Percentiles rank a stretch among this genome's conserved stretches.
phyloP scores from a whole-genome alignment of 2,888 invertebrate genomes.

The Thera obeliscata region DNA sequence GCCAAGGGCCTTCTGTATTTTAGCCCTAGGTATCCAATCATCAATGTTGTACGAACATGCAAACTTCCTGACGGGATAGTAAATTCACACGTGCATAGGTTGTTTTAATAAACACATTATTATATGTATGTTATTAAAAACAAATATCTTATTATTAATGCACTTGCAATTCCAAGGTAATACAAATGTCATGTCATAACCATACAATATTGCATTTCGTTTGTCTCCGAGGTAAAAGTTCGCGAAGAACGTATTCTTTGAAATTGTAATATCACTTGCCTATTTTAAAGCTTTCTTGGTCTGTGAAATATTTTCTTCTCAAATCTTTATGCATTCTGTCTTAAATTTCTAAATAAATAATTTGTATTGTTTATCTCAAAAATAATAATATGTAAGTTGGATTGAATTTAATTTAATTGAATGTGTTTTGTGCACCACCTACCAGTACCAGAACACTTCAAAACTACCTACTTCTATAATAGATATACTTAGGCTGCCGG shows the following conservation, averaged over 20 bases:
- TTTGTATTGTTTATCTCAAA: not conserved
- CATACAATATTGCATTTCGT: constrained; percentile 22
- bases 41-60: too few species aligned
- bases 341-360: not conserved
- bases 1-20: too few species aligned
- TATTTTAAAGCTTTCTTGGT: constrained; percentile 1
- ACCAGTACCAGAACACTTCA: not conserved
- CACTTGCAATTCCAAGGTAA: constrained; percentile 1
- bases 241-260: constrained; percentile 12
- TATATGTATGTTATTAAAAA: not conserved
- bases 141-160: not conserved
- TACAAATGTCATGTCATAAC: constrained; percentile 19
- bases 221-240: constrained; percentile 15
- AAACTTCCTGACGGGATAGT: too few species aligned
- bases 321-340: not conserved
- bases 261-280: constrained; percentile 14
- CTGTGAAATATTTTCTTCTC: not conserved
- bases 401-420: not conserved
- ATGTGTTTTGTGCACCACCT: not conserved
- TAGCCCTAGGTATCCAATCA: too few species aligned
- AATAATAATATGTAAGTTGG: not conserved
- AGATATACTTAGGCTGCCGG: too few species aligned
- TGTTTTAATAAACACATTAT: too few species aligned
- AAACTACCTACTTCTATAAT: too few species aligned
- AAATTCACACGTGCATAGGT: too few species aligned